Conservation (phyloP, 2,113 vertebrate genomes). For the Setophaga coronata region DNA sequence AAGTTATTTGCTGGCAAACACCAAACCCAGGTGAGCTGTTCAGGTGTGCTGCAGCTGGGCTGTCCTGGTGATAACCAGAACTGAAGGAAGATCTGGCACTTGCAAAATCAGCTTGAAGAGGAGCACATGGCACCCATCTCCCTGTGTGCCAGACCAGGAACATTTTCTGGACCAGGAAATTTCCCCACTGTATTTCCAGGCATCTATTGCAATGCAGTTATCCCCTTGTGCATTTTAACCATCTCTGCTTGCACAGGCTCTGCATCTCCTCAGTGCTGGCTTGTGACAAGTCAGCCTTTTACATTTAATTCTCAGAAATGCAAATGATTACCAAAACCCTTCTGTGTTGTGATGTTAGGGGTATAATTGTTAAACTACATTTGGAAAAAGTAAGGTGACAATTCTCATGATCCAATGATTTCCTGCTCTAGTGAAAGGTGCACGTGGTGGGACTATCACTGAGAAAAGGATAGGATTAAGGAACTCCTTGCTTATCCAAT, state of each 20-base stretch:
- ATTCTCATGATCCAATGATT: not conserved
- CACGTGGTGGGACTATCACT: not conserved
- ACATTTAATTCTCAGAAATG: not conserved
- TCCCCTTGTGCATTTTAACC: not conserved
- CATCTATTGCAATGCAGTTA: not conserved
- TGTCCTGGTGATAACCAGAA: not conserved
- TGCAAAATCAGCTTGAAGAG: not conserved
- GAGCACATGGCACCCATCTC: not conserved
- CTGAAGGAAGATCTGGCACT: not conserved
- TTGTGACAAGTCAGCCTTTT: not conserved
- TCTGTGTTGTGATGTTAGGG: accelerated
- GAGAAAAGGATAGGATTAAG: not conserved
- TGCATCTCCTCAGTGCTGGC: not conserved
- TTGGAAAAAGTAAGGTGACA: not conserved
- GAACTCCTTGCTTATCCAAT: not conserved
- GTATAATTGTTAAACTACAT: not conserved
- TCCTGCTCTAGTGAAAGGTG: not conserved
- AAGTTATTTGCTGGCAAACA: not conserved
- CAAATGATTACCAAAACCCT: not conserved
- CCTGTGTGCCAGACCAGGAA: not conserved
- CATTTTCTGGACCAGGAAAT: not conserved
- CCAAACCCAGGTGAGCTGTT: not conserved
- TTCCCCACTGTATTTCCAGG: not conserved
- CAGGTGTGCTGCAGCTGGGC: not conserved
- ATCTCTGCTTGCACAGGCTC: not conserved